Conservation (phyloP, 2,113 vertebrate species). For the Synodontis membranacea region DNA sequence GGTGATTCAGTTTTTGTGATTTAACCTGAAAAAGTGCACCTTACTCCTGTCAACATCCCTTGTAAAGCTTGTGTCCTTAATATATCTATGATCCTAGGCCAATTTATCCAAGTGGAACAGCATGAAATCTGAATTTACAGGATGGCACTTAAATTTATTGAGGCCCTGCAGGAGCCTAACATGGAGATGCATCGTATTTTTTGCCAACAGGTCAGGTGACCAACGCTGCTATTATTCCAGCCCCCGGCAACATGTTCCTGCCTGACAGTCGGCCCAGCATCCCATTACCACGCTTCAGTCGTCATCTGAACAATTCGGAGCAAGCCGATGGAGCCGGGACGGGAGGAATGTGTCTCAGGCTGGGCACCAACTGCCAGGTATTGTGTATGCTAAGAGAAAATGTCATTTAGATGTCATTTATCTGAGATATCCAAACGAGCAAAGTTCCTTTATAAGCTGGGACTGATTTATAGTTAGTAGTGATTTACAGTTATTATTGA, state of each 20-base stretch:
- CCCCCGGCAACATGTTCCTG: slow-evolving; percentile 88
- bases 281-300: slow-evolving; percentile 86
- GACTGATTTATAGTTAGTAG: not conserved
- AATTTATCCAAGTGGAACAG: not conserved
- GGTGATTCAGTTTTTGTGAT: not conserved
- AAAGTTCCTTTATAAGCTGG: not conserved
- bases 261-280: slow-evolving; percentile 83
- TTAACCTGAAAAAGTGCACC: not conserved
- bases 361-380: slow-evolving; percentile 83
- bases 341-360: slow-evolving; percentile 78
- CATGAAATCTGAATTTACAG: not conserved
- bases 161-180: not conserved
- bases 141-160: slow-evolving; percentile 13
- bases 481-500: not conserved
- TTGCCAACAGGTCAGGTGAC: slow-evolving; percentile 81
- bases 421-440: not conserved
- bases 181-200: not conserved
- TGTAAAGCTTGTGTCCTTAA: not conserved
- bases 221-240: slow-evolving; percentile 82
- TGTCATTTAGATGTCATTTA: not conserved
- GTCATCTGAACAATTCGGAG: slow-evolving; percentile 79
- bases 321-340: slow-evolving; percentile 69
- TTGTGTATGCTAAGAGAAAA: not conserved
- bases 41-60: not conserved
- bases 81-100: not conserved